These are phyloP conservation scores for Tringa solitaria DNA, from an alignment of 2,113 vertebrate species.

Conservation along the genomic window DNA sequence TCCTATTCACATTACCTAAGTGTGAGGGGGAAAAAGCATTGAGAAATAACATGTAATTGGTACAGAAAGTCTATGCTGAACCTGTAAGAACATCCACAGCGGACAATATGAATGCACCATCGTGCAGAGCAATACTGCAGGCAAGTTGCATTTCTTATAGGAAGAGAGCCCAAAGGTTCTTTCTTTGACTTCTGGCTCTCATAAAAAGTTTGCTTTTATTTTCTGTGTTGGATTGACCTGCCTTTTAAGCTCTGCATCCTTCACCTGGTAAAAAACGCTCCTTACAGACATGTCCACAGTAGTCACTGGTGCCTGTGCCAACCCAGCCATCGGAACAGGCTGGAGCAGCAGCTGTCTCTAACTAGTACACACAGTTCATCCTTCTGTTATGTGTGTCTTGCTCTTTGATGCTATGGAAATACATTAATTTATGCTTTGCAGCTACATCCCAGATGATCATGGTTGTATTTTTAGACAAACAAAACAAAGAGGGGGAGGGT, in stretches of 20 bases:
- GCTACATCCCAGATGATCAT: background rate
- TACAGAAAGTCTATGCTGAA: background rate
- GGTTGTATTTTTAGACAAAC: background rate
- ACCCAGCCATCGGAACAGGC: background rate
- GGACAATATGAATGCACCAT: background rate
- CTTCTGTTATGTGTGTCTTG: background rate
- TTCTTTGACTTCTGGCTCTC: background rate
- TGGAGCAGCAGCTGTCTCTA: background rate
- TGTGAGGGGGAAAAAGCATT: background rate
- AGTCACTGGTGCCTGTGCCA: background rate
- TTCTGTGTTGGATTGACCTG: background rate
- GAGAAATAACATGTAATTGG: background rate
- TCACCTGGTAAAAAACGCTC: background rate
- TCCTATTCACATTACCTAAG: background rate
- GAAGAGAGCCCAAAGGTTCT: background rate
- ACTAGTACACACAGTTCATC: background rate
- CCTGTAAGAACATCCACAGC: background rate
- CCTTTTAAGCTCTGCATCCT: background rate
- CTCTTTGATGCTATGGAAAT: background rate
- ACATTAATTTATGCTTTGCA: background rate
- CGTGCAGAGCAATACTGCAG: background rate
- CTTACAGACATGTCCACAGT: background rate
- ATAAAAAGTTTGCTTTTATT: background rate
- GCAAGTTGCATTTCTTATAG: background rate
- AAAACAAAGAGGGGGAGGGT: background rate